phyloP scores from a whole-genome alignment of 2,888 invertebrate genomes.

The Yponomeuta malinellus region DNA sequence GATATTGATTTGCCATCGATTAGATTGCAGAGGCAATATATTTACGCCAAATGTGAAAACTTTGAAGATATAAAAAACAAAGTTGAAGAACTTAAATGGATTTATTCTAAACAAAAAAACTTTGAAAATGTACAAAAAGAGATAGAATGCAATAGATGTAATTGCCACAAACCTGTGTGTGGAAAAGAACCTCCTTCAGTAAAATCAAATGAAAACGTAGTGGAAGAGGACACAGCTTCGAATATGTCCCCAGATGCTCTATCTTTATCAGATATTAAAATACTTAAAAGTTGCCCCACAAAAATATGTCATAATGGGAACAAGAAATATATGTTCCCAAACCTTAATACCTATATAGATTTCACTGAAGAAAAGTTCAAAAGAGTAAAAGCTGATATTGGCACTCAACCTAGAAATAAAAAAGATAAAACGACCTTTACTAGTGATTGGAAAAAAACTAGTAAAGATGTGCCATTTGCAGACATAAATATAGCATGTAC shows the following conservation, averaged over 20 bases:
- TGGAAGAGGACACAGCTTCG: conserved; percentile 20
- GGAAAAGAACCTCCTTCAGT: neutral
- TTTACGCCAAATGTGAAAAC: conserved; percentile 61
- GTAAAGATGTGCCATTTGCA: conserved; percentile 44
- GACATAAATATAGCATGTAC: conserved; percentile 44
- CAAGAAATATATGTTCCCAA: conserved; percentile 32
- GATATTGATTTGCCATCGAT: conserved; percentile 51
- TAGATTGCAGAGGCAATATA: conserved; percentile 46
- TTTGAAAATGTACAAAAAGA: neutral
- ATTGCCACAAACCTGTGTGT: neutral
- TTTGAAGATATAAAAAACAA: conserved; percentile 50
- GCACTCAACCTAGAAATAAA: conserved; percentile 22
- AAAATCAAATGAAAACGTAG: neutral
- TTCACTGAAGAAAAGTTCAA: conserved; percentile 54
- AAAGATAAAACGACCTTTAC: conserved; percentile 29
- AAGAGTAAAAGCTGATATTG: conserved; percentile 43
- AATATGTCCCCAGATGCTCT: neutral
- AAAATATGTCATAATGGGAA: conserved; percentile 39
- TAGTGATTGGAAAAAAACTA: conserved; percentile 36
- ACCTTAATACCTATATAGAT: conserved; percentile 46
- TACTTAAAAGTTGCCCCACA: conserved; percentile 40
- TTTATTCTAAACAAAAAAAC: neutral
- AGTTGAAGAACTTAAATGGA: conserved; percentile 24
- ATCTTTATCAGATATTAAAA: conserved; percentile 18
- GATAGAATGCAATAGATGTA: neutral